phyloP scores from a whole-genome alignment of 2,113 vertebrate species.

The Buteo buteo region DNA sequence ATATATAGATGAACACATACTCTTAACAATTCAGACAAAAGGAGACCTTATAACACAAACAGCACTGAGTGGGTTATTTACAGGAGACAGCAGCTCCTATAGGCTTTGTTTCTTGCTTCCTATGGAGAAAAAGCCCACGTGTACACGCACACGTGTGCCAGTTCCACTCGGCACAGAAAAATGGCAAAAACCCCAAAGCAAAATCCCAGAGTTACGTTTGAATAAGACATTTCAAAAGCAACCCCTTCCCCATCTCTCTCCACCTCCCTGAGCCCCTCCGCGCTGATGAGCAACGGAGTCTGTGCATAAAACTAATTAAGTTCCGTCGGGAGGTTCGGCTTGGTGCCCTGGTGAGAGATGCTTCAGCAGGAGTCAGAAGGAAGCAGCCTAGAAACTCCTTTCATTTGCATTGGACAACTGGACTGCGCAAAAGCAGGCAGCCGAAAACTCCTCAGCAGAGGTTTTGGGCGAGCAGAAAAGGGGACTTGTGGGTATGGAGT shows the following conservation, averaged over 20 bases:
- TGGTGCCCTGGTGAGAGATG: neutral
- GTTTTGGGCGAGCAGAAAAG: neutral
- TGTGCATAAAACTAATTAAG: neutral
- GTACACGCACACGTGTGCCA: rapidly evolving
- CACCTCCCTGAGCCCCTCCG: neutral
- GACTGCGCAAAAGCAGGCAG: neutral
- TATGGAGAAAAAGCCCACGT: neutral
- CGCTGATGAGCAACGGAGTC: neutral
- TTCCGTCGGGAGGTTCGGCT: rapidly evolving
- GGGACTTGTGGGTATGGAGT: neutral
- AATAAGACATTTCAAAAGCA: neutral
- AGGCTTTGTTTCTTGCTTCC: neutral
- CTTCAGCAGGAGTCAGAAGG: neutral
- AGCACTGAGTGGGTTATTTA: neutral
- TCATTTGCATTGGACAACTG: neutral
- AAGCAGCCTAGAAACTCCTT: neutral
- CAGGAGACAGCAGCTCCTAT: neutral
- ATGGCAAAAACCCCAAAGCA: neutral
- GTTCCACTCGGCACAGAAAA: neutral
- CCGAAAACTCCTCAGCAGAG: neutral
- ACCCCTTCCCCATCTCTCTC: neutral
- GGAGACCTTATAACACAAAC: neutral
- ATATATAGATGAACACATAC: rapidly evolving
- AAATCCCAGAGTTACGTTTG: neutral
- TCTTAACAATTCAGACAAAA: neutral